Conservation (phyloP, 1,140 invertebrate genomes). For the Diabrotica undecimpunctata region DNA sequence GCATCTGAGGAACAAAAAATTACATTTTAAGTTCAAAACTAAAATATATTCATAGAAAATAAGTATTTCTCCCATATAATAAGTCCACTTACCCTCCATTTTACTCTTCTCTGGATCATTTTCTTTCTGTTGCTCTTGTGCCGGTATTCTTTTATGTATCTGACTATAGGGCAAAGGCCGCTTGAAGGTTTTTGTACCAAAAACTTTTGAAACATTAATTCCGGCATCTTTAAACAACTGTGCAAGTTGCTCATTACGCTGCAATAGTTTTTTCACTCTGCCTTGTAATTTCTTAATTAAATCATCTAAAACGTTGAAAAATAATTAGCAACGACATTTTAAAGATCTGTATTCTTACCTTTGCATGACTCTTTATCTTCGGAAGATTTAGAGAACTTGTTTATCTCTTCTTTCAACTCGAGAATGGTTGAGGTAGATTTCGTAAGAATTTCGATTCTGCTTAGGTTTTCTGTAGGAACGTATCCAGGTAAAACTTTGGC, state of each 20-base stretch:
- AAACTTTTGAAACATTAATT: constrained; percentile 45
- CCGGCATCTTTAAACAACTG: constrained; percentile 48
- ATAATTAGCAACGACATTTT: constrained; percentile 18
- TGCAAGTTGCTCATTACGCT: constrained; percentile 49
- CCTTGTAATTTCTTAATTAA: constrained; percentile 46
- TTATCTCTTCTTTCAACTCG: constrained; percentile 48
- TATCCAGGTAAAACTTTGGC: constrained; percentile 50
- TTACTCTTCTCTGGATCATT: constrained; percentile 34
- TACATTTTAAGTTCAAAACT: neutral
- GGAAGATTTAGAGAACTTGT: constrained; percentile 35
- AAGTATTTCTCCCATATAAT: neutral
- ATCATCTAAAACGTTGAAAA: constrained; percentile 27
- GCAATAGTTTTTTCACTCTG: constrained; percentile 46
- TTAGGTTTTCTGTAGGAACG: constrained; percentile 46
- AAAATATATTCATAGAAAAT: neutral
- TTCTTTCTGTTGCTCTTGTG: constrained; percentile 28
- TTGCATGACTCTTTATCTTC: constrained; percentile 22
- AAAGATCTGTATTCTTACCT: constrained; percentile 17
- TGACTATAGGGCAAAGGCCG: no score
- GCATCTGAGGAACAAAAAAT: no score
- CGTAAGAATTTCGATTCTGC: constrained; percentile 51
- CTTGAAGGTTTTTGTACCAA: no score
- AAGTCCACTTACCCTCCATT: constrained; percentile 36
- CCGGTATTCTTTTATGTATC: constrained; percentile 36
- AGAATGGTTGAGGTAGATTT: constrained; percentile 49